Evolutionary conservation across 2,113 vertebrate species (phyloP).

Genomic region (Albula glossodonta): DNA sequence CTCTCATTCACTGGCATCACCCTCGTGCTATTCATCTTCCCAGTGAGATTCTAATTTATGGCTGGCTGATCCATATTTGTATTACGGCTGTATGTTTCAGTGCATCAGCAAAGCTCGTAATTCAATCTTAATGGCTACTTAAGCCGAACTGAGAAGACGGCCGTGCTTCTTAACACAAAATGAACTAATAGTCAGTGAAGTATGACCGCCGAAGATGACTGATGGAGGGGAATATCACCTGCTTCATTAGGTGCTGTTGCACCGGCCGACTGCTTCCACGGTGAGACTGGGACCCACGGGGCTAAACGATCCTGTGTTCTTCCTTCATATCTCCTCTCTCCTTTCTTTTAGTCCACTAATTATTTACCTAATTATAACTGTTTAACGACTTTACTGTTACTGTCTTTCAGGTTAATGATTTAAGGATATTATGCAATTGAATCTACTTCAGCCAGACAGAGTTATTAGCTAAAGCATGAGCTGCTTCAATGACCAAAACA

Average conservation of each 20-base stretch:
- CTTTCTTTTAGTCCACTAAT: slow-evolving; percentile 31
- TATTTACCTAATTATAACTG: slow-evolving; percentile 37
- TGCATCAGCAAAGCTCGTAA: slow-evolving; percentile 44
- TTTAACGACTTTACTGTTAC: slow-evolving; percentile 30
- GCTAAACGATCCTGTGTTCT: slow-evolving; percentile 6
- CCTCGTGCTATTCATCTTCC: slow-evolving; percentile 38
- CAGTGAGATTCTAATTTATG: slow-evolving; percentile 38
- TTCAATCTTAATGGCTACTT: slow-evolving; percentile 50
- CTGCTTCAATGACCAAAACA: neutral
- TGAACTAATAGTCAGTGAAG: slow-evolving; percentile 41
- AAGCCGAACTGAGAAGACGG: slow-evolving; percentile 32
- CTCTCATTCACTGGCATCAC: slow-evolving; percentile 23
- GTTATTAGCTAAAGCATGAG: neutral
- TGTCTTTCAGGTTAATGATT: slow-evolving; percentile 34
- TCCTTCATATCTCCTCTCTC: slow-evolving; percentile 2
- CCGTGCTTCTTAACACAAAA: slow-evolving; percentile 35
- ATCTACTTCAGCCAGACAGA: neutral
- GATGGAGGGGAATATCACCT: slow-evolving; percentile 17
- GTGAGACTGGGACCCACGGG: neutral
- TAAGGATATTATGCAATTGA: slow-evolving; percentile 26
- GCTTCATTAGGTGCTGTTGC: neutral
- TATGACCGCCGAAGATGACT: slow-evolving; percentile 37
- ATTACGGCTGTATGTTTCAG: slow-evolving; percentile 38
- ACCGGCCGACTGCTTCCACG: neutral
- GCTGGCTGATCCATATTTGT: slow-evolving; percentile 32